Conservation (phyloP, 2,113 vertebrate genomes). For the Cervus canadensis region DNA sequence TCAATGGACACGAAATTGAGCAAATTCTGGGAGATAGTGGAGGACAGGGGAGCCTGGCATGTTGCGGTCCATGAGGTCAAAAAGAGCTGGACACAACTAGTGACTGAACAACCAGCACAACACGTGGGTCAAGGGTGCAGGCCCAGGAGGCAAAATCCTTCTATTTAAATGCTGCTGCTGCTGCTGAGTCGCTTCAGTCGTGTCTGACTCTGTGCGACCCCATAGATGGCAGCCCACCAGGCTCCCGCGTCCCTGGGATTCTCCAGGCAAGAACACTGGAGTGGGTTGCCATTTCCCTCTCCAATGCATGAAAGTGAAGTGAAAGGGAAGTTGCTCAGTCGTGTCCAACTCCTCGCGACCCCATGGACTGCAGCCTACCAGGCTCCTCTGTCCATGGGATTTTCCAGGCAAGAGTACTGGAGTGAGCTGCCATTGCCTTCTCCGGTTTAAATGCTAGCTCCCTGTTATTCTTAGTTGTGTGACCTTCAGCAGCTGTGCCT, state of each 20-base stretch:
- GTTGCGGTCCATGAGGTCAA: background rate
- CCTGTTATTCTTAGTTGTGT: background rate
- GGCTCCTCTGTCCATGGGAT: too few relatives aligned
- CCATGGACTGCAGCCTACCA: too few relatives aligned
- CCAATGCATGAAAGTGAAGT: too few relatives aligned
- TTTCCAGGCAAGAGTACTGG: too few relatives aligned
- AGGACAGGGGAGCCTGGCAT: background rate
- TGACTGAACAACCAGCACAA: background rate
- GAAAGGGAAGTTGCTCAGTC: too few relatives aligned
- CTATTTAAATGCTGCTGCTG: too few relatives aligned
- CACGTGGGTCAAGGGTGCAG: background rate
- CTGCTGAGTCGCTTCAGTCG: rapidly evolving
- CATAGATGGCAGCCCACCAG: too few relatives aligned
- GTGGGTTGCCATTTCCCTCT: background rate
- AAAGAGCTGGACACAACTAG: background rate
- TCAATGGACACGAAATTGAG: background rate
- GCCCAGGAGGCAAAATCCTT: background rate
- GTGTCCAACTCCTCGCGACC: too few relatives aligned
- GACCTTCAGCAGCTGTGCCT: background rate
- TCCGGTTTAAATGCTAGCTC: background rate
- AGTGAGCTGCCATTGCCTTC: rapidly evolving
- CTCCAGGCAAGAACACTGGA: too few relatives aligned
- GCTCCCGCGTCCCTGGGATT: too few relatives aligned
- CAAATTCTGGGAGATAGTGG: background rate
- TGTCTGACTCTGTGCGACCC: too few relatives aligned